A percentile compares a stretch with the other conserved stretches of the same genome.
These are phyloP conservation scores for Tachina fera DNA, from an alignment of 2,888 invertebrate genomes.

Conservation along the genomic window DNA sequence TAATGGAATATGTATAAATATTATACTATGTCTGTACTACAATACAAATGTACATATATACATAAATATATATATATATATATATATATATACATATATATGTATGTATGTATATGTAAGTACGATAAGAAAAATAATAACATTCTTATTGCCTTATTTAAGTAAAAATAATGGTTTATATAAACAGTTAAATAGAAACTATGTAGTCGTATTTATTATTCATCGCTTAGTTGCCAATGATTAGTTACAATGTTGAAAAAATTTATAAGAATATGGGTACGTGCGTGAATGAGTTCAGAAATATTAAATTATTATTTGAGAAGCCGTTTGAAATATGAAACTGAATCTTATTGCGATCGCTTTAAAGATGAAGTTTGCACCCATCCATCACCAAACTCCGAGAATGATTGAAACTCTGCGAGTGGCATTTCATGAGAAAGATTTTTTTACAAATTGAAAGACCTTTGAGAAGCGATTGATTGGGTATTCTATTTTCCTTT, in stretches of 20 bases:
- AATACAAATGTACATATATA: background rate
- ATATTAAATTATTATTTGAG: too few species aligned
- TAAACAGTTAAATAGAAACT: slow-evolving; percentile 58
- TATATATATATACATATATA: background rate
- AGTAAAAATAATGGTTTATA: slow-evolving; percentile 39
- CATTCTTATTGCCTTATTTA: slow-evolving; percentile 40
- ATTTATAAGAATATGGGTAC: background rate
- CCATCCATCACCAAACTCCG: background rate
- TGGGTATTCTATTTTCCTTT: too few species aligned
- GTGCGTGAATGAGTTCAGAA: background rate
- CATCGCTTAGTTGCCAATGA: background rate
- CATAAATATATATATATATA: background rate
- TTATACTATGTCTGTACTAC: too few species aligned
- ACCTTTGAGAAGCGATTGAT: too few species aligned
- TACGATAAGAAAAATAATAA: background rate
- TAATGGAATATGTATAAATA: slow-evolving; percentile 34
- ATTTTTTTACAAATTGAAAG: too few species aligned
- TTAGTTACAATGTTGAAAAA: background rate
- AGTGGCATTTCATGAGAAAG: too few species aligned
- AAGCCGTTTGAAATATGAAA: background rate
- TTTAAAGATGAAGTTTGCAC: too few species aligned
- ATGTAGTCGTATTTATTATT: background rate
- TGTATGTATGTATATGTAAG: background rate
- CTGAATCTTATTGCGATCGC: background rate
- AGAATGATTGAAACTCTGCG: too few species aligned